A percentile compares a stretch with the other conserved stretches of the same genome.
These are phyloP conservation scores for Lasioglossum zephyrum DNA, from an alignment of 2,888 invertebrate genomes.

Conservation along the genomic window DNA sequence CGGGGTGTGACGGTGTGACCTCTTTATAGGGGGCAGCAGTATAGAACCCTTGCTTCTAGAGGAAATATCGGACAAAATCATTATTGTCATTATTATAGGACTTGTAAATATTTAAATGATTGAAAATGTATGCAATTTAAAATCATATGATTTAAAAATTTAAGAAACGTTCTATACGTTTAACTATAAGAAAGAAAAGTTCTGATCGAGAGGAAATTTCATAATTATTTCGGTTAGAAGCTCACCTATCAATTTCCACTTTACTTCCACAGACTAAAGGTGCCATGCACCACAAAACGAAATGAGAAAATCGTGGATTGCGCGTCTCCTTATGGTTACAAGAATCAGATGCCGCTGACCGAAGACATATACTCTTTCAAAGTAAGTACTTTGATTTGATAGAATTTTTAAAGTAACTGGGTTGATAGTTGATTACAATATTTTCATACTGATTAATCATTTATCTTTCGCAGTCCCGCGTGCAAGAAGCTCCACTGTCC, in stretches of 20 bases:
- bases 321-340: slow-evolving; percentile 90
- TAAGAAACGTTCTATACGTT: background rate
- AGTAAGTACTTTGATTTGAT: slow-evolving; percentile 77
- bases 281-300: background rate
- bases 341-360: slow-evolving; percentile 89
- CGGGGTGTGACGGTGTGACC: too few species aligned
- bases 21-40: too few species aligned
- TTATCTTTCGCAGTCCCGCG: slow-evolving; percentile 67
- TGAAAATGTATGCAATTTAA: too few species aligned
- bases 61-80: too few species aligned
- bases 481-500: slow-evolving; percentile 84
- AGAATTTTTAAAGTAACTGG: background rate
- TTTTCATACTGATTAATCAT: background rate
- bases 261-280: slow-evolving; percentile 40
- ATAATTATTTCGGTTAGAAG: background rate
- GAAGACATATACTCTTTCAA: slow-evolving; percentile 86
- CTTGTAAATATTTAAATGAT: too few species aligned
- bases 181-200: too few species aligned
- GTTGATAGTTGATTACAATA: background rate
- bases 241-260: background rate
- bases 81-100: too few species aligned
- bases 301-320: slow-evolving; percentile 81
- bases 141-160: too few species aligned
- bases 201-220: too few species aligned
- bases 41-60: too few species aligned